A percentile compares a stretch with the other conserved stretches of the same genome.
These are phyloP conservation scores for Polymixis lichenea DNA, from an alignment of 2,888 invertebrate genomes.

Conservation along the genomic window DNA sequence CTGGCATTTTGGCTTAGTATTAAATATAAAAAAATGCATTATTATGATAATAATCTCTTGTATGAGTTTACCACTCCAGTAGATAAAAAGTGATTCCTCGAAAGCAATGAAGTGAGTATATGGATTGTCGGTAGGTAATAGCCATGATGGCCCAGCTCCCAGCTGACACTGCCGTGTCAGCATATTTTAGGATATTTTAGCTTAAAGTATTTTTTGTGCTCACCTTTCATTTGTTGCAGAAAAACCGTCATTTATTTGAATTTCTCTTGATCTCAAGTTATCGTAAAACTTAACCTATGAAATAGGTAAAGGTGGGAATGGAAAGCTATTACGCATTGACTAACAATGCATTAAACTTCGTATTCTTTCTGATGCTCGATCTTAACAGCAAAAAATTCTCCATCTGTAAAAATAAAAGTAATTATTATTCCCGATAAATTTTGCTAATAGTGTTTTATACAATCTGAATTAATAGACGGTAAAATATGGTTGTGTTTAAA, in stretches of 20 bases:
- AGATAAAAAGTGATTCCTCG: no score
- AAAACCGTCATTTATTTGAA: constrained; percentile 69
- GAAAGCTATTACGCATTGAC: constrained; percentile 18
- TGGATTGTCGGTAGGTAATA: background rate
- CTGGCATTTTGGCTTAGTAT: constrained; percentile 14
- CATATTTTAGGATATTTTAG: background rate
- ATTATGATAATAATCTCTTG: background rate
- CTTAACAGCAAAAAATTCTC: background rate
- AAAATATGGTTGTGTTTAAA: no score
- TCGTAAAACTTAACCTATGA: constrained; percentile 1
- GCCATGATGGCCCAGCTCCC: background rate
- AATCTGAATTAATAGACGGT: no score
- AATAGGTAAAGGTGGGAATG: background rate
- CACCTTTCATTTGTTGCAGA: constrained; percentile 74
- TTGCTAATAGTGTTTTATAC: no score
- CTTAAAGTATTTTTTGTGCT: background rate
- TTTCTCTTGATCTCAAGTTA: background rate
- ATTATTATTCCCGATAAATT: background rate
- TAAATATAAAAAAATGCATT: no score
- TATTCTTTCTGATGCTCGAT: constrained; percentile 3
- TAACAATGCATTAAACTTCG: constrained; percentile 1
- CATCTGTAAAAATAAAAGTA: constrained; percentile 45
- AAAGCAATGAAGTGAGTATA: background rate
- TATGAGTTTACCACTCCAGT: background rate
- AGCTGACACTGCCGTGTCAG: background rate